A percentile compares a stretch with the other conserved stretches of the same genome.
These are phyloP conservation scores for Labeo rohita DNA, from an alignment of 2,113 vertebrate species.

Conservation along the genomic window DNA sequence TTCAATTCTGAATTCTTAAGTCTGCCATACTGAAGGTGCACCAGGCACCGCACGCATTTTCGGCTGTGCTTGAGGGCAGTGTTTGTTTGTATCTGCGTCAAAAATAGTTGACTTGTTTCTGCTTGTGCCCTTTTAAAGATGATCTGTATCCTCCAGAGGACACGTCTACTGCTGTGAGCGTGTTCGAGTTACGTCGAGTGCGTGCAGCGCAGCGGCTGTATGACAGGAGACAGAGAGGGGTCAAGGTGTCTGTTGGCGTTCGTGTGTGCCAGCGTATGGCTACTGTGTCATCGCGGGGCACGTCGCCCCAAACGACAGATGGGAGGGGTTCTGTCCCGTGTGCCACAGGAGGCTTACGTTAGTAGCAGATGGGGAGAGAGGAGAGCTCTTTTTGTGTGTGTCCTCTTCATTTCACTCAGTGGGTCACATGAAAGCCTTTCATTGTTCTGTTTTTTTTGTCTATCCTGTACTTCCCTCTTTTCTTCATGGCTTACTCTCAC, in stretches of 20 bases:
- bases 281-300: conserved; percentile 49
- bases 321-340: conserved; percentile 24
- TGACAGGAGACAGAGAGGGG: conserved; percentile 16
- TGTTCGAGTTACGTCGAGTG: neutral
- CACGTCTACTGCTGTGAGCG: neutral
- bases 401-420: conserved; percentile 41
- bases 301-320: conserved; percentile 49
- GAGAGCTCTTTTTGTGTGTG: conserved; percentile 22
- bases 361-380: conserved; percentile 50
- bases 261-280: conserved; percentile 43
- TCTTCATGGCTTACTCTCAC: conserved; percentile 22
- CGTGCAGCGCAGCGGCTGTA: neutral
- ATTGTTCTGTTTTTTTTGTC: conserved; percentile 25
- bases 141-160: conserved; percentile 1
- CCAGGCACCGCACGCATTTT: neutral
- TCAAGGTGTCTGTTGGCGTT: conserved; percentile 33
- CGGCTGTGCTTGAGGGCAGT: neutral
- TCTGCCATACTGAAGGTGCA: neutral
- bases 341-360: conserved; percentile 31
- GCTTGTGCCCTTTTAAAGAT: neutral
- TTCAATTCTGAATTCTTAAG: too few relatives aligned
- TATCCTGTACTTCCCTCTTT: conserved; percentile 11
- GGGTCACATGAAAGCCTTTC: conserved; percentile 46
- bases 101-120: neutral
- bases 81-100: neutral